Evolutionary conservation across 2,113 vertebrate genomes (phyloP).

Genomic region (Fulmarus glacialis): DNA sequence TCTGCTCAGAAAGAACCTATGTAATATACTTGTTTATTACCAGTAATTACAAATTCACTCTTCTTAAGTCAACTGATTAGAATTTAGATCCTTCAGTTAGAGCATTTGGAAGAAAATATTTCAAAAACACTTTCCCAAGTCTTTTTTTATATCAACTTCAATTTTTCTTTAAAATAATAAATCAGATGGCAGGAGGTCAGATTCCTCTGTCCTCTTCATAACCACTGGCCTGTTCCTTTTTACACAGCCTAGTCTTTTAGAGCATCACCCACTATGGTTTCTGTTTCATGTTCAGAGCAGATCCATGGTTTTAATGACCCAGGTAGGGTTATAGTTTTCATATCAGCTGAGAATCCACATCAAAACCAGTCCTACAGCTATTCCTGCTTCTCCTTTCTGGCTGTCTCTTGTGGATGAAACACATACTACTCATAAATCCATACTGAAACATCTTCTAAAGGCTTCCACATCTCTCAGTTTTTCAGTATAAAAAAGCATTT

Average conservation of each 20-base stretch:
- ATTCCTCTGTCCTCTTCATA: background rate
- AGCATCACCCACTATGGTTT: background rate
- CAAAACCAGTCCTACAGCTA: background rate
- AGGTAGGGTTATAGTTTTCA: background rate
- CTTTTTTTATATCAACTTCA: background rate
- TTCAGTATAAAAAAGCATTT: background rate
- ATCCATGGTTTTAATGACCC: background rate
- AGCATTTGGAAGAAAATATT: background rate
- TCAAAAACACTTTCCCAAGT: background rate
- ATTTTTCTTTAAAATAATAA: background rate
- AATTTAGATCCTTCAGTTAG: background rate
- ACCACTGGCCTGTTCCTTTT: background rate
- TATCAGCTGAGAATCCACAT: background rate
- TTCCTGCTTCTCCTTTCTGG: background rate
- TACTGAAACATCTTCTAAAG: background rate
- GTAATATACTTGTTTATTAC: background rate
- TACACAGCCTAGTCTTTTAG: background rate
- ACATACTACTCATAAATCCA: background rate
- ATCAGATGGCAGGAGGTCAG: background rate
- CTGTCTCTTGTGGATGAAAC: background rate
- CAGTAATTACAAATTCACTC: background rate
- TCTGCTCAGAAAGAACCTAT: background rate
- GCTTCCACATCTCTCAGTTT: background rate
- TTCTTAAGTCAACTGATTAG: background rate
- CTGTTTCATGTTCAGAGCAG: background rate